These are phyloP conservation scores for Coreius guichenoti DNA, from an alignment of 2,797 vertebrate species.

Conservation along the genomic window DNA sequence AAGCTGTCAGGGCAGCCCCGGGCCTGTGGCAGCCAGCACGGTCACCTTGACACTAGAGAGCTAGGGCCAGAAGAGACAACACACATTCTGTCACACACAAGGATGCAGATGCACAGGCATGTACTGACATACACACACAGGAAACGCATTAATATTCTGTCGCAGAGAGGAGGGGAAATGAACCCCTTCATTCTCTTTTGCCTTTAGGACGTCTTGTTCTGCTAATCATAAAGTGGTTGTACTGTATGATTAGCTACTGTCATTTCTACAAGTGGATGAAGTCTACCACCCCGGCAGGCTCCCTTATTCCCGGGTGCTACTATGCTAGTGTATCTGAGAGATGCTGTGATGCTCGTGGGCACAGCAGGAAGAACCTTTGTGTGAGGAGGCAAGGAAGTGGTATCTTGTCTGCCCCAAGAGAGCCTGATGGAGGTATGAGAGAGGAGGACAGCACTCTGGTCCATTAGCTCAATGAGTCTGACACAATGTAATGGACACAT, in stretches of 20 bases:
- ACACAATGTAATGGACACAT: not conserved
- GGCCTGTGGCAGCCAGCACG: conserved; percentile 73
- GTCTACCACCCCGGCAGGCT: not conserved
- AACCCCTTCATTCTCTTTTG: conserved; percentile 48
- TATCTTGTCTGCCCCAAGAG: not conserved
- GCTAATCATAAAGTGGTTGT: conserved; percentile 59
- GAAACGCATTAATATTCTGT: conserved; percentile 74
- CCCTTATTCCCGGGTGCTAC: conserved; percentile 19
- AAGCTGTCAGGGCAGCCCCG: conserved; percentile 80
- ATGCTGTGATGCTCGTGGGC: conserved; percentile 32
- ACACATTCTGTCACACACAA: conserved; percentile 61
- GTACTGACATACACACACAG: conserved; percentile 53
- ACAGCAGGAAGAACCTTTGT: conserved; percentile 33
- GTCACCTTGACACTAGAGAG: conserved; percentile 79
- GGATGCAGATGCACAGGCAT: conserved; percentile 60
- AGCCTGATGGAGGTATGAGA: conserved; percentile 23
- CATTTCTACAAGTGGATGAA: conserved; percentile 34
- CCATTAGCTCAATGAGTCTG: not conserved
- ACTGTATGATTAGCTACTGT: conserved; percentile 14
- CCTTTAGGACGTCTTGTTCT: conserved; percentile 53
- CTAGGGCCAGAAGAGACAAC: conserved; percentile 57
- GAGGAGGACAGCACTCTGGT: conserved; percentile 1
- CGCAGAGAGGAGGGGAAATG: conserved; percentile 27
- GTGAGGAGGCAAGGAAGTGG: conserved; percentile 32
- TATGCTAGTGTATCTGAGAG: conserved; percentile 42